Evolutionary conservation across 2,113 vertebrate genomes (phyloP).

Genomic region (Nipponia nippon): DNA sequence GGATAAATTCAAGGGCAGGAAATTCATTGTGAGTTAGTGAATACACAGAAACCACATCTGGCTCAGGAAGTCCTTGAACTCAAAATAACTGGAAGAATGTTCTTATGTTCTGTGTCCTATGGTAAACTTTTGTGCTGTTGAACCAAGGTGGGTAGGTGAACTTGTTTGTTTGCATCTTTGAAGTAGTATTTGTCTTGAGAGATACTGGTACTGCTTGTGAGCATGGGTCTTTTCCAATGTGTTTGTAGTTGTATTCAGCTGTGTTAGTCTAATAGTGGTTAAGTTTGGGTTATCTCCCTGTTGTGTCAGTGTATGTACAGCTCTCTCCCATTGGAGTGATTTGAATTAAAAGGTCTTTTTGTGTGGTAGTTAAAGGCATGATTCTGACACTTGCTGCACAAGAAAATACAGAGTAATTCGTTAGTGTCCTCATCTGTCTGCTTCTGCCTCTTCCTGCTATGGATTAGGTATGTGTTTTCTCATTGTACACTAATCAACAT

Average conservation of each 20-base stretch:
- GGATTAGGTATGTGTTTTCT: not conserved
- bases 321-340: not conserved
- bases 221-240: not conserved
- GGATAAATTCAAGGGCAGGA: not conserved
- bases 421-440: not conserved
- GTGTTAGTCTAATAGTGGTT: not conserved
- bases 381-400: not conserved
- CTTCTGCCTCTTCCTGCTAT: not conserved
- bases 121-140: not conserved
- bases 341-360: not conserved
- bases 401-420: not conserved
- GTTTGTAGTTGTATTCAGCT: not conserved
- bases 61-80: conserved; percentile 32
- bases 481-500: not conserved
- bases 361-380: not conserved
- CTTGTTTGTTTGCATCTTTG: not conserved
- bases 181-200: not conserved
- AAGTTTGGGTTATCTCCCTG: not conserved
- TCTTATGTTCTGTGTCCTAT: not conserved
- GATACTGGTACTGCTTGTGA: not conserved
- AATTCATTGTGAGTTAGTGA: conserved; percentile 4
- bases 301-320: not conserved
- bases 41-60: not conserved
- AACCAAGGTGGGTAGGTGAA: not conserved
- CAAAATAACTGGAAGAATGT: not conserved